These are phyloP conservation scores for Helarctos malayanus DNA, from an alignment of 2,797 vertebrate genomes.

Conservation along the genomic window DNA sequence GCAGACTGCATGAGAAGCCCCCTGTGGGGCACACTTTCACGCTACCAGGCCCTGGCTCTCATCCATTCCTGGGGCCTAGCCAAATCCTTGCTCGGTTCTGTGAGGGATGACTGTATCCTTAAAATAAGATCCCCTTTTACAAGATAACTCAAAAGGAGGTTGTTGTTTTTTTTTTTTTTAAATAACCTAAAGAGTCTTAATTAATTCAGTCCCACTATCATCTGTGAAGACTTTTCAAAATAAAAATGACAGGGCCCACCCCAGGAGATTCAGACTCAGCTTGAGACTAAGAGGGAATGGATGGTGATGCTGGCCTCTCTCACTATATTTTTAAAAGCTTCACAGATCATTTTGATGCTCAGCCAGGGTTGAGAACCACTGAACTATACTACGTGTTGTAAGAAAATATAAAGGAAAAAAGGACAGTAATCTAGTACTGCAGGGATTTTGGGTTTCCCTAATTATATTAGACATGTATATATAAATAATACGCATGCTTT, in stretches of 20 bases:
- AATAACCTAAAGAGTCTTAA: background rate
- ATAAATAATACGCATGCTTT: background rate
- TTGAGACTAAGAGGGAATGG: background rate
- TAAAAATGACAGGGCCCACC: background rate
- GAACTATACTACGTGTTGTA: background rate
- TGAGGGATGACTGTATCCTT: background rate
- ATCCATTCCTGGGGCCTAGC: background rate
- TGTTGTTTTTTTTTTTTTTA: background rate
- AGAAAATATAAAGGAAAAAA: background rate
- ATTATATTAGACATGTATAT: background rate
- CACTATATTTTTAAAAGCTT: background rate
- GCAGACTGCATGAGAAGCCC: background rate
- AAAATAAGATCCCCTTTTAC: background rate
- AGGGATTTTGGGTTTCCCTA: background rate
- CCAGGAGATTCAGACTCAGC: background rate
- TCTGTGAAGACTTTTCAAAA: slow-evolving; percentile 51
- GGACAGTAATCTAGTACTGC: background rate
- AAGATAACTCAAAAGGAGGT: background rate
- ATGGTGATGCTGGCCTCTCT: background rate
- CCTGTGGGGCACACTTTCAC: background rate
- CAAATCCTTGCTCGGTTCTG: background rate
- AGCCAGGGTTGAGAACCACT: background rate
- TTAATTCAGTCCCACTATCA: background rate
- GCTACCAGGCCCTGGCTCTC: background rate
- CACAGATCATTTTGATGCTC: background rate